These are phyloP conservation scores for Caerostris darwini DNA, from an alignment of 1,140 invertebrate species.

Conservation along the genomic window DNA sequence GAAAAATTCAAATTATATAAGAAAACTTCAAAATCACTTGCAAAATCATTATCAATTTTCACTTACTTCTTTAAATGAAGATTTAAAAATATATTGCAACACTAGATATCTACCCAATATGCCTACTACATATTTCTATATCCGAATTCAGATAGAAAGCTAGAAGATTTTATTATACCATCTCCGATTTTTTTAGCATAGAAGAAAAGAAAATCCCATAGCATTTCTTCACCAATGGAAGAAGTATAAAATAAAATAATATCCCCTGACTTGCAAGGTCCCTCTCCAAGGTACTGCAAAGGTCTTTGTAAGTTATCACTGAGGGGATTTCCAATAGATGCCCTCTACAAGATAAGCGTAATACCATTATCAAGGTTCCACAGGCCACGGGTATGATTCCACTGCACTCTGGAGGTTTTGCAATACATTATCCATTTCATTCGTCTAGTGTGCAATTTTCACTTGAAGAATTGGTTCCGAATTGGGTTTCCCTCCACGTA, in stretches of 20 bases:
- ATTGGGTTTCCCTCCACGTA: constrained; percentile 26
- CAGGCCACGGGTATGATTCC: constrained; percentile 23
- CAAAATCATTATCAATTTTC: too few species aligned
- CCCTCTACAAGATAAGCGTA: constrained; percentile 56
- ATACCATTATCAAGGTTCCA: constrained; percentile 34
- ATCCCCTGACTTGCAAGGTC: background rate
- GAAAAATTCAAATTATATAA: too few species aligned
- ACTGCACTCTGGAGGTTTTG: constrained; percentile 34
- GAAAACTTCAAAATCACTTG: too few species aligned
- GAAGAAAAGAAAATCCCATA: too few species aligned
- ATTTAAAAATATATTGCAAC: too few species aligned
- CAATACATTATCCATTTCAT: background rate
- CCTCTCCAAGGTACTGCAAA: background rate
- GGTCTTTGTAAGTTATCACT: constrained; percentile 6
- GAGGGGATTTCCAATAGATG: constrained; percentile 8
- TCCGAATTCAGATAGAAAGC: too few species aligned
- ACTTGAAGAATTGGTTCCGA: constrained; percentile 3
- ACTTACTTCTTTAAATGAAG: too few species aligned
- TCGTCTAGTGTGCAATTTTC: constrained; percentile 23
- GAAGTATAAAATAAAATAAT: constrained; percentile 7
- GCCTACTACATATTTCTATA: too few species aligned
- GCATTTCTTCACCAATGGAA: background rate
- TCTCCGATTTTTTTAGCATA: too few species aligned
- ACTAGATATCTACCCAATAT: too few species aligned
- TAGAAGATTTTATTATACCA: too few species aligned